Percentiles rank a stretch among this genome's conserved stretches.
phyloP scores from a whole-genome alignment of 2,113 vertebrate species.

The Neofelis nebulosa region DNA sequence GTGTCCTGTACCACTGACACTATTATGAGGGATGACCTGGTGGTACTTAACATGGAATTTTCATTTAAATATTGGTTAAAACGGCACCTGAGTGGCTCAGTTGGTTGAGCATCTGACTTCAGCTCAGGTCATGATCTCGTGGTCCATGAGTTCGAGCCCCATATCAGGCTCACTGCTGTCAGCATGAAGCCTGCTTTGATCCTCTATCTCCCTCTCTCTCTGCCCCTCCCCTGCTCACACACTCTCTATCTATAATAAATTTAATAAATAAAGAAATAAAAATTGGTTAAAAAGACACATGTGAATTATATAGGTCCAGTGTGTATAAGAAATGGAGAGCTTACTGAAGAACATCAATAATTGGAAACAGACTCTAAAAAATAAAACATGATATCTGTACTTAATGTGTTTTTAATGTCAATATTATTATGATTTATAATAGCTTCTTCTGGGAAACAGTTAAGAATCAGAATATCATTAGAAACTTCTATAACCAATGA shows the following conservation, averaged over 20 bases:
- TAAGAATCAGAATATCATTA: neutral
- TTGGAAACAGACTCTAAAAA: neutral
- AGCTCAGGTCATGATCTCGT: no score
- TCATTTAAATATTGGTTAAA: neutral
- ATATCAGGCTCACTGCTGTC: no score
- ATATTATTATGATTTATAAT: neutral
- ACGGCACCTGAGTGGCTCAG: neutral
- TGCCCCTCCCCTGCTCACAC: no score
- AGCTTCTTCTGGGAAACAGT: neutral
- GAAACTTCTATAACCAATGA: neutral
- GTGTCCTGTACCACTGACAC: neutral
- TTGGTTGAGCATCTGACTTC: no score
- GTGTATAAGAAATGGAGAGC: neutral
- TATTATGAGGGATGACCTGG: neutral
- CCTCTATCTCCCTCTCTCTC: no score
- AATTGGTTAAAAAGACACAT: neutral
- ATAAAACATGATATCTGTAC: neutral
- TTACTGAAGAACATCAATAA: neutral
- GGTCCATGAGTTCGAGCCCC: no score
- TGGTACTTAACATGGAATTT: neutral
- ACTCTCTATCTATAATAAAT: no score
- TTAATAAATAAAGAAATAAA: neutral
- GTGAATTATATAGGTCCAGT: neutral
- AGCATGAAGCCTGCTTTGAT: no score
- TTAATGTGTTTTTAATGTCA: neutral